Conservation (phyloP, 1,140 invertebrate genomes). For the Drosophila mayri region DNA sequence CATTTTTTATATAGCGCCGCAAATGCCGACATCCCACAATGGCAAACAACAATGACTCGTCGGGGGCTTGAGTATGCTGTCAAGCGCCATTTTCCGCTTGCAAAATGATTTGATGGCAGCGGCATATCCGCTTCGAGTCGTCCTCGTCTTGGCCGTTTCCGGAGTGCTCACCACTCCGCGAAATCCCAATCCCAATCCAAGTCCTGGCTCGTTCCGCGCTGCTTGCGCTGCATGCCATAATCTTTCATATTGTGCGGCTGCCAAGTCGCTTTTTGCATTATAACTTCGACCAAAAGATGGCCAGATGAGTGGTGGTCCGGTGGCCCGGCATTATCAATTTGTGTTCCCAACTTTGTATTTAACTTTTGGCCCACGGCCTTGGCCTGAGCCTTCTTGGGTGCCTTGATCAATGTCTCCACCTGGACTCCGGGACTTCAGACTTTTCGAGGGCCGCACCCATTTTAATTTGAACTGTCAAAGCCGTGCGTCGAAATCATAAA, state of each 20-base stretch:
- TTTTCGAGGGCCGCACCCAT: constrained; percentile 62
- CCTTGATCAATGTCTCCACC: constrained; percentile 15
- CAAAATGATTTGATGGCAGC: constrained; percentile 83
- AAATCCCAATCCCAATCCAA: constrained; percentile 1
- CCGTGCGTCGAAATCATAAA: constrained; percentile 80
- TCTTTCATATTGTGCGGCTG: constrained; percentile 71
- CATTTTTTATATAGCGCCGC: constrained; percentile 63
- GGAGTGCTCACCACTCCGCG: constrained; percentile 5
- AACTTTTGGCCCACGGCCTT: constrained; percentile 68
- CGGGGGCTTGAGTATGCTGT: constrained; percentile 35
- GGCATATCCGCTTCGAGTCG: constrained; percentile 68
- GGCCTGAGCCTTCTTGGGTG: constrained; percentile 32
- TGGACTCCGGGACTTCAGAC: constrained; percentile 3
- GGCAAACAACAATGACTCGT: constrained; percentile 52
- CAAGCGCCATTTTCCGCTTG: constrained; percentile 78
- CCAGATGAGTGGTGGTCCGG: constrained; percentile 36
- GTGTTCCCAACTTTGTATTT: constrained; percentile 80
- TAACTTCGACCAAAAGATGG: constrained; percentile 12
- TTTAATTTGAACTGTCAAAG: constrained; percentile 83
- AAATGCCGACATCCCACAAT: constrained; percentile 58
- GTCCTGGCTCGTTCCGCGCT: constrained; percentile 58
- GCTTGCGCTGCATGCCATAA: constrained; percentile 74
- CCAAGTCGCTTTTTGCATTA: constrained; percentile 72
- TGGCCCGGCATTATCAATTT: constrained; percentile 77
- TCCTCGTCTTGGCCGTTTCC: constrained; percentile 33